Evolutionary conservation across 2,797 vertebrate species (phyloP).

Genomic region (Clarias platycephalus): DNA sequence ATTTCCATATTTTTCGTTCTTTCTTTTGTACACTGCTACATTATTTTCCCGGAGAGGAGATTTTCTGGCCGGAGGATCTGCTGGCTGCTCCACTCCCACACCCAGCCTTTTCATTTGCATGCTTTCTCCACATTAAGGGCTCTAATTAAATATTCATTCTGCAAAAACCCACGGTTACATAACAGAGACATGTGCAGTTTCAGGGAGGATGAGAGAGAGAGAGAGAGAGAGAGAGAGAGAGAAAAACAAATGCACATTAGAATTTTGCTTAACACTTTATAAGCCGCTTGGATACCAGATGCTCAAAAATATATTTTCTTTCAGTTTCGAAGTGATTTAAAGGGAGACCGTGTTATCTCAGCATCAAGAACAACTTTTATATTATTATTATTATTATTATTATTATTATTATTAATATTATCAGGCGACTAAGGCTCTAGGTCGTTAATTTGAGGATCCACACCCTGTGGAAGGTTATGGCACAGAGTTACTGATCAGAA

Average conservation of each 20-base stretch:
- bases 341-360: not conserved
- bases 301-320: slow-evolving; percentile 1
- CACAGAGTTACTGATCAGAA: no score
- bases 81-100: slow-evolving; percentile 71
- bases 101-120: slow-evolving; percentile 73
- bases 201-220: slow-evolving; percentile 15
- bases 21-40: not conserved
- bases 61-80: slow-evolving; percentile 68
- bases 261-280: slow-evolving; percentile 22
- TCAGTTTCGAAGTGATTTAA: not conserved
- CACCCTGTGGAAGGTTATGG: no score
- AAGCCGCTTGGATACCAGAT: not conserved
- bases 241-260: slow-evolving; percentile 19
- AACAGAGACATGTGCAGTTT: slow-evolving; percentile 55
- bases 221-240: slow-evolving; percentile 9
- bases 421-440: no score
- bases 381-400: slow-evolving; percentile 5
- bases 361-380: not conserved
- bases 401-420: not conserved
- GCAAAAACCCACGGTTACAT: slow-evolving; percentile 73
- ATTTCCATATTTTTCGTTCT: slow-evolving; percentile 1
- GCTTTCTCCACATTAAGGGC: slow-evolving; percentile 74
- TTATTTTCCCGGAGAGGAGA: slow-evolving; percentile 18
- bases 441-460: no score
- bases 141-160: slow-evolving; percentile 80